Base-by-base conservation (phyloP, 2,888 invertebrate species). In the Eupithecia pulchellata region DNA sequence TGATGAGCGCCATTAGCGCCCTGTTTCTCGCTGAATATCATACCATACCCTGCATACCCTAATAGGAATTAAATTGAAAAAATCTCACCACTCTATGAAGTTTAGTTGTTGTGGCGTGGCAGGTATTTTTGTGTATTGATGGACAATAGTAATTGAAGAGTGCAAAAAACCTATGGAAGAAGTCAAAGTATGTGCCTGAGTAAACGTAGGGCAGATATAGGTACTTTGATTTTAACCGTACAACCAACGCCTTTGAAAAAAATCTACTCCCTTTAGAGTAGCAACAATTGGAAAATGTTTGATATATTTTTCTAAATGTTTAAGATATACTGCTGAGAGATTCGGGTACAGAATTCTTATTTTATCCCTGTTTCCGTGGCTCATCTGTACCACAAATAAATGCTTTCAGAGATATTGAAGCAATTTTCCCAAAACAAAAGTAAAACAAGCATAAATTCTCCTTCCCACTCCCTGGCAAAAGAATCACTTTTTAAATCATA, bases 401-500 rank as follows among this genome's bases (percentile, higher is more conserved):
- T 58, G 63, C 55, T 71, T 68, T 68, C 39, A 71, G 64, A 62
- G 36, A 58, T 30, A 58, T 30, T 25, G 34, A 58, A 25, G 27
- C 62, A 42, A 47, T 42, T 60, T 60, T 60, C 30, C 58, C 14
- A 32, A 60, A 30, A 69, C 14, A 60, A 47, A 30, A 42, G n/a
- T 20, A 58, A 52, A 42, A 67, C 36, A 57, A 61, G n/a, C 47
- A 39, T 57, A 58, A 47, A 32, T 60, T 61, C 32, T 20, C 34
- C 61, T 6, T 20, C 14, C 25, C 2, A n/a, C 11, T 27, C n/a
- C 36, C 57, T 57, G 34, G 14, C 64, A 47, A 64, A 47, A 64
- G 32, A 64, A 42, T 52, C 61, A 64, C 32, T 58, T 52, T 57
- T 61, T 17, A 60, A 66, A 69, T 66, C 60, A 29, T 47, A 70